Conservation (phyloP, 2,797 vertebrate species). For the Anisognathus igniventris region DNA sequence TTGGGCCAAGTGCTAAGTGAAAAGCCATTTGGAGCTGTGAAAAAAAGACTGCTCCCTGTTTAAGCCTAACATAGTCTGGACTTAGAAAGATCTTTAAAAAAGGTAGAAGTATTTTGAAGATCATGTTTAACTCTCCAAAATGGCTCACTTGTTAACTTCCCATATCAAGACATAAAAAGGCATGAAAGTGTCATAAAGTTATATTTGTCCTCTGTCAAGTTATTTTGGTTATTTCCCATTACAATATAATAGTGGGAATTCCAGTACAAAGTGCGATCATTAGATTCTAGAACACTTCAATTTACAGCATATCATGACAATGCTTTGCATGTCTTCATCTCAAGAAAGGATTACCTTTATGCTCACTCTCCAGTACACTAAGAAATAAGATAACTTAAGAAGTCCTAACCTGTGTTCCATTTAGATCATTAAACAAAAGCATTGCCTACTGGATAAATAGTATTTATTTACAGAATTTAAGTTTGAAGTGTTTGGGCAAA, state of each 20-base stretch:
- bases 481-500: background rate
- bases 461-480: background rate
- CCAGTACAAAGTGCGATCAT: background rate
- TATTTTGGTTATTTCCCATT: background rate
- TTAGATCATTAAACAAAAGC: background rate
- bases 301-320: background rate
- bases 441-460: background rate
- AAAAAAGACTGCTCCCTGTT: background rate
- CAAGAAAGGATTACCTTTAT: background rate
- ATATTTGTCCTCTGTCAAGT: background rate
- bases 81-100: background rate
- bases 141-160: fast-evolving
- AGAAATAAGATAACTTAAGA: background rate
- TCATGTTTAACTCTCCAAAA: background rate
- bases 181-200: background rate
- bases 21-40: background rate
- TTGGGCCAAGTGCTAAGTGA: background rate
- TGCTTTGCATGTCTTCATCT: background rate
- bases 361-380: background rate
- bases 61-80: background rate
- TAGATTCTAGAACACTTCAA: background rate
- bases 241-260: background rate
- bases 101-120: background rate
- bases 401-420: background rate
- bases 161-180: background rate